Evolutionary conservation across 1,140 invertebrate genomes (phyloP).

Genomic region (Penaeus indicus): DNA sequence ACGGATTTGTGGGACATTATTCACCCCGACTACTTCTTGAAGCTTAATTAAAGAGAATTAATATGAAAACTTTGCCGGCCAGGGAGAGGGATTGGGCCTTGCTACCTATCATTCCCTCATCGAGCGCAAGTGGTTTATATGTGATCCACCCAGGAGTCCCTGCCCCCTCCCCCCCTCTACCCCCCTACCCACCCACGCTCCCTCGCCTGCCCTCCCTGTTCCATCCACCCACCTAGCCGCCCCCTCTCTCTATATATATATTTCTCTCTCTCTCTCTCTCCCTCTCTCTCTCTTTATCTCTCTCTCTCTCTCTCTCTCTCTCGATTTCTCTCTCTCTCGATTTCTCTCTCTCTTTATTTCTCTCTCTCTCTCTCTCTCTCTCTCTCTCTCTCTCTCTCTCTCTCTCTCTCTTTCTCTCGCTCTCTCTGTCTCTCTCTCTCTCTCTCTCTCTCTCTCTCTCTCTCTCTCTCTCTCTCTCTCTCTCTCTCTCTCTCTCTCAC

Average conservation of each 20-base stretch:
- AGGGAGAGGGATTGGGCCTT: slow-evolving; percentile 27
- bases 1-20: slow-evolving; percentile 65
- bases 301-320: background rate
- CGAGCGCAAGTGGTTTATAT: slow-evolving; percentile 42
- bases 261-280: background rate
- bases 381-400: background rate
- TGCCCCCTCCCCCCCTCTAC: background rate
- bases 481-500: background rate
- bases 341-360: background rate
- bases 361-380: background rate
- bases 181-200: background rate
- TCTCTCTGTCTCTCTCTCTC: background rate
- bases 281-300: background rate
- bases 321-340: background rate
- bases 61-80: slow-evolving; percentile 64
- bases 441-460: background rate
- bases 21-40: slow-evolving; percentile 64
- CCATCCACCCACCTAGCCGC: background rate
- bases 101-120: slow-evolving; percentile 54
- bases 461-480: background rate
- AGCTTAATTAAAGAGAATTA: slow-evolving; percentile 67
- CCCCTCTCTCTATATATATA: background rate
- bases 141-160: background rate
- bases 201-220: background rate
- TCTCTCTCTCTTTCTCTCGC: background rate